phyloP scores from a whole-genome alignment of 2,888 invertebrate genomes.

The Catonia carolina region DNA sequence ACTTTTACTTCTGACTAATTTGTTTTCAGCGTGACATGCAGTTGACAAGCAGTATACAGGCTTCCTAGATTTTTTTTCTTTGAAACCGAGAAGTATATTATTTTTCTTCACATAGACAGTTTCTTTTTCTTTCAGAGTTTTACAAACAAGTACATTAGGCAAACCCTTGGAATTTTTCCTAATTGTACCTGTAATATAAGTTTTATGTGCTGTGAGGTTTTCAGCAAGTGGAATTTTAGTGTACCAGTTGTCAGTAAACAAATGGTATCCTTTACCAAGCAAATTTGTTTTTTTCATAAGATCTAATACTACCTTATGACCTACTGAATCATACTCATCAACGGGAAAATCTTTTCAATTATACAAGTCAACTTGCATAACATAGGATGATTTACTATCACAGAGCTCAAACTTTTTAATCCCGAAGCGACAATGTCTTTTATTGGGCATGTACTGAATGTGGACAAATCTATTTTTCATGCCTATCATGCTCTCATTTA shows the following conservation, averaged over 20 bases:
- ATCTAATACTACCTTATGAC: not conserved
- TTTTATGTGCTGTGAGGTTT: not conserved
- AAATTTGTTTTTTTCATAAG: not conserved
- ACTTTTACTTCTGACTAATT: constrained; percentile 15
- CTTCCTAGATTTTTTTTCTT: constrained; percentile 5
- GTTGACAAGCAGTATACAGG: not conserved
- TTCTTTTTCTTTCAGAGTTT: not conserved
- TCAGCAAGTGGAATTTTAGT: constrained; percentile 13
- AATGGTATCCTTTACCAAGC: constrained; percentile 16
- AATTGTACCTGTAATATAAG: constrained; percentile 15
- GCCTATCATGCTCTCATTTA: constrained; percentile 13
- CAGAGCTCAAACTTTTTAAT: constrained; percentile 17
- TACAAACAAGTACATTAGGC: not conserved
- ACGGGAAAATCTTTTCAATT: not conserved
- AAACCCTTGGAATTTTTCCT: constrained; percentile 20
- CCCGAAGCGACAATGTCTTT: constrained; percentile 15
- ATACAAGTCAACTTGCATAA: constrained; percentile 5
- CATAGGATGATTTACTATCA: constrained; percentile 16
- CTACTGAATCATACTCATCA: not conserved
- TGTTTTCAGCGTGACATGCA: constrained; percentile 2
- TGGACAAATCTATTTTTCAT: constrained; percentile 13
- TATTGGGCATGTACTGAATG: constrained; percentile 14
- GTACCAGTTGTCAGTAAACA: constrained; percentile 20
- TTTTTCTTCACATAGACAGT: not conserved
- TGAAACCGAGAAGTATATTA: constrained; percentile 17